Evolutionary conservation across 2,113 vertebrate species (phyloP).

Genomic region (Sprattus sprattus): DNA sequence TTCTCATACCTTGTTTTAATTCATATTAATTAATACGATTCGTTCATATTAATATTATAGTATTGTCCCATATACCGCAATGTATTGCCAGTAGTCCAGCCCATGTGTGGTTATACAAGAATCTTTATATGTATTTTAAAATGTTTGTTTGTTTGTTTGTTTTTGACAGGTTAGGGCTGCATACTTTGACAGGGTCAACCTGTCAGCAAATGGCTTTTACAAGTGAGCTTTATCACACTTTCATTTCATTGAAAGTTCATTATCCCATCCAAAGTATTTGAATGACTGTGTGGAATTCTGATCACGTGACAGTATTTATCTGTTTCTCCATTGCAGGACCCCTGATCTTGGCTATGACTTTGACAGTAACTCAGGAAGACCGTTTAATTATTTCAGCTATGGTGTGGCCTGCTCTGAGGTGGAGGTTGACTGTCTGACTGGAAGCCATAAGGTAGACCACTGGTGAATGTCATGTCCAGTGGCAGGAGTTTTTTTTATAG

Average conservation of each 20-base stretch:
- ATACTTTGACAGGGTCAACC: conserved; percentile 79
- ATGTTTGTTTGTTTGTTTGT: neutral
- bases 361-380: conserved; percentile 81
- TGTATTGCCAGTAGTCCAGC: neutral
- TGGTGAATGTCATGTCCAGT: neutral
- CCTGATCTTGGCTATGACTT: conserved; percentile 84
- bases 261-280: neutral
- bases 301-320: conserved; percentile 25
- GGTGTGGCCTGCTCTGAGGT: conserved; percentile 92
- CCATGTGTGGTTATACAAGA: neutral
- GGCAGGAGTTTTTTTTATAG: neutral
- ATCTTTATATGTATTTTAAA: neutral
- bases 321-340: conserved; percentile 67
- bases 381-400: conserved; percentile 84
- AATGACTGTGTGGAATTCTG: neutral
- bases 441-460: conserved; percentile 86
- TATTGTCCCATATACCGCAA: neutral
- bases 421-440: conserved; percentile 94
- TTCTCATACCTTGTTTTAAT: neutral
- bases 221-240: conserved; percentile 72
- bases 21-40: neutral
- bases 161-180: conserved; percentile 80
- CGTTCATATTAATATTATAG: neutral
- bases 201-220: conserved; percentile 91
- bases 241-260: neutral